Evolutionary conservation across 2,113 vertebrate species (phyloP).

Genomic region (Crotalus tigris): DNA sequence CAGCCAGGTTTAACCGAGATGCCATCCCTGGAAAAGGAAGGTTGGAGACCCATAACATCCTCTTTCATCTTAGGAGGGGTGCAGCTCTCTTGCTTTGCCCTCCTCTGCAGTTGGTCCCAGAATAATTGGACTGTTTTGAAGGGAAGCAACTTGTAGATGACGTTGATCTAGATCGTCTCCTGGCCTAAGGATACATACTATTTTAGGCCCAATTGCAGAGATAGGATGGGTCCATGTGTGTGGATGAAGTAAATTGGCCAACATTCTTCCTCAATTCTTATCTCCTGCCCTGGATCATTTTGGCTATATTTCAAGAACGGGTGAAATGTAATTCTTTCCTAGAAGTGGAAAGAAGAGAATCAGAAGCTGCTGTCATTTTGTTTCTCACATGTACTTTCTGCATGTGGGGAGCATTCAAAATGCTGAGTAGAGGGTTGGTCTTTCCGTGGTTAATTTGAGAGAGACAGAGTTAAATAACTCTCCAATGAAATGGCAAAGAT

Average conservation of each 20-base stretch:
- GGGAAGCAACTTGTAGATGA: neutral
- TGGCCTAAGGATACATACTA: neutral
- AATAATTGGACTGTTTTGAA: neutral
- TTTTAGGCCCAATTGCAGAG: neutral
- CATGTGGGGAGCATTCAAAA: neutral
- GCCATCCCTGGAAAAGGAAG: neutral
- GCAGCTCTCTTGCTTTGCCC: neutral
- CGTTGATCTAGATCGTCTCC: neutral
- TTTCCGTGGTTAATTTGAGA: neutral
- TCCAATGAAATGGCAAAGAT: neutral
- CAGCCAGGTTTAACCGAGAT: slow-evolving; percentile 19
- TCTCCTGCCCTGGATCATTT: neutral
- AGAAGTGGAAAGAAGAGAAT: neutral
- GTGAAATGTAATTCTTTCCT: neutral
- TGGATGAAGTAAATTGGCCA: neutral
- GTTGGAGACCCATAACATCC: neutral
- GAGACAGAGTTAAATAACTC: neutral
- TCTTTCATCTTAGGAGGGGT: neutral
- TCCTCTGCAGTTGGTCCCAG: neutral
- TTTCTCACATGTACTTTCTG: neutral
- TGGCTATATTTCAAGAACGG: neutral
- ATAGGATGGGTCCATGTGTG: neutral
- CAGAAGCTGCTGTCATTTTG: neutral
- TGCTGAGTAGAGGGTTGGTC: neutral
- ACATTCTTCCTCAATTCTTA: neutral